A percentile compares a stretch with the other conserved stretches of the same genome.
These are phyloP conservation scores for Chondrilla cf. caribensis DNA, from an alignment of 37 sponge, comb jelly and placozoan genomes.

Conservation along the genomic window DNA sequence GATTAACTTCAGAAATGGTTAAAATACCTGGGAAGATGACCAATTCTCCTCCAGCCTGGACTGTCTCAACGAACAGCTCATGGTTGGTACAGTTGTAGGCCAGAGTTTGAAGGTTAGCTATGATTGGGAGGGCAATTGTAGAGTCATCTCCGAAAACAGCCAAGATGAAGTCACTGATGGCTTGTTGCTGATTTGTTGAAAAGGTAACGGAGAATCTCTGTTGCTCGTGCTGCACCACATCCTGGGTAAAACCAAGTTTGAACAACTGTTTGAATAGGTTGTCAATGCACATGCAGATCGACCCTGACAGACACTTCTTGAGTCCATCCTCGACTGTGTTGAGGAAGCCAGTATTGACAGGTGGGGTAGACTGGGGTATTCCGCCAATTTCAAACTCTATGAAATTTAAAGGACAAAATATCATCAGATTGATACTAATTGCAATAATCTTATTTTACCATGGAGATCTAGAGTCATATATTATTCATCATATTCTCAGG, in stretches of 20 bases:
- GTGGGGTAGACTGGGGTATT: neutral
- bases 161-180: neutral
- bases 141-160: neutral
- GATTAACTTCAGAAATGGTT: neutral
- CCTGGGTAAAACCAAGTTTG: neutral
- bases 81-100: slow-evolving; percentile 1
- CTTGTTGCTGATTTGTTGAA: neutral
- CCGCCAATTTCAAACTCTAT: neutral
- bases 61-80: slow-evolving; percentile 6
- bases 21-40: neutral
- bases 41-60: neutral
- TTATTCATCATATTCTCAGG: neutral
- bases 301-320: neutral
- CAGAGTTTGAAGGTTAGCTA: neutral
- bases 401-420: neutral
- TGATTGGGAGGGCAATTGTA: neutral
- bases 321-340: neutral
- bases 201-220: neutral
- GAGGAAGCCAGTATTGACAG: neutral
- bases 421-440: no score
- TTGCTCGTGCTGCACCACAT: neutral
- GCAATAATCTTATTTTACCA: no score
- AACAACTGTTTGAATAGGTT: neutral
- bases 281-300: neutral
- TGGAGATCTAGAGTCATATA: no score